Base-by-base conservation (phyloP, 2,113 vertebrate species). In the Tylochromis polylepis region DNA sequence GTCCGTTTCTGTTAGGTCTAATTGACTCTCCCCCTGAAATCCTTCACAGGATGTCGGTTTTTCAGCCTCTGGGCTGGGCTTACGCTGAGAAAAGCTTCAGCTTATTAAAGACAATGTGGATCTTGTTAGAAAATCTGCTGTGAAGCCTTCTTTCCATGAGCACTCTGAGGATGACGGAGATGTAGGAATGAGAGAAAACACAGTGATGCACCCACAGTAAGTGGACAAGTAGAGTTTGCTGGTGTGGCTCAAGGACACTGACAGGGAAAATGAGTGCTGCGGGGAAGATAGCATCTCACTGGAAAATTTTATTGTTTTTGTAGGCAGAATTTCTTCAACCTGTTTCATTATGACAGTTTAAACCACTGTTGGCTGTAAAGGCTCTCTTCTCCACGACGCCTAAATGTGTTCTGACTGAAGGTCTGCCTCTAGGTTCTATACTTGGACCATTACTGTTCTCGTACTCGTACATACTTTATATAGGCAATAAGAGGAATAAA, bases 21-120 rank as follows among this genome's bases (percentile, higher is more conserved):
- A 46, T 22, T 81, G 84, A 59, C 15, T 18, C 36, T 27, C 34
- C 22, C 53, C 22, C 1, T n/a, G 18, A 31, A 51, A 75, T 79
- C 38, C 53, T 58, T 81, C n/a, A 41, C 34, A 55, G 31, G 55
- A 78, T 83, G 58, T 55, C 10, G 3, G 46, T 20, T 79, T 79
- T 65, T 43, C 62, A 31, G 46, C 72, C 72, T 53, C 72, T 60
- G 51, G 24, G 22, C 43, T 18, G 9, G 60, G n/a, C 77, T 81
- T 29, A 20, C 6, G 7, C 72, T n/a, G 20, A 49, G 14, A 38
- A 49, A 88, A 72, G 55, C 81, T 75, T 38, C 12, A 67, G 49
- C 31, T 80, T 83, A 83, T 82, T 85, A 83, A 80, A 85, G 60
- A 77, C 36, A 90, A 59, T 29, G 72, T 86, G 84, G 84, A 86